Evolutionary conservation across 1,140 invertebrate species (phyloP), one percentile per base, ranked within the genome.

Genomic region (roundworm (Caenorhabditis elegans)): DNA sequence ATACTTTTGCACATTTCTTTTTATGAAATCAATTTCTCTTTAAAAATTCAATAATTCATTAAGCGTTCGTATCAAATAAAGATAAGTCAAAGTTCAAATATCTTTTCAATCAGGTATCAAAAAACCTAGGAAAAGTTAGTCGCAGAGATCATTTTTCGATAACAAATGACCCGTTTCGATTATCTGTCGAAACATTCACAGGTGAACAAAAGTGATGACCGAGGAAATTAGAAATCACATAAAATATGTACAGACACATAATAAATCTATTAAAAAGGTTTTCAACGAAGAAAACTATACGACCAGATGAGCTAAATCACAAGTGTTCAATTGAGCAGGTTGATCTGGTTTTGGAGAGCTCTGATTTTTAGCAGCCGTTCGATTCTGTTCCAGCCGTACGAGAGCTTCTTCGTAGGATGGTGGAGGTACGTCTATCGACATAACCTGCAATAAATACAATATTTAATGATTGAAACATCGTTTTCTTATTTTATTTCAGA

Each of bases 101-200:
- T 43, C 39, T 15, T 43, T 43, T 43, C 39, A 43, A 43, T 43
- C 15, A 43, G 24, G 26, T 34, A 13, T 53, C 24, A n/a, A 26
- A 34, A 34, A 65, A 65, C 11, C 28, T 6, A n/a, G 8, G 24
- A 65, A 65, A n/a, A 65, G 28, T 10, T 24, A 17, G 28, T 34
- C 55, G 13, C 17, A 34, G 55, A 65, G 55, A 65, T 65, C 55
- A 34, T 31, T 65, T 31, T 22, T 26, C 5, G 13, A 65, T 65
- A 34, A n/a, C 26, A 65, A 65, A 65, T 65, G 55, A 65, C 55
- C 55, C 55, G 55, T 65, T 31, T 65, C 31, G 55, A 36, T 65
- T 34, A 65, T 34, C 55, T 65, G 55, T 65, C 28, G 55, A 65
- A 65, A 65, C 28, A 36, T n/a, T 65, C 39, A 5, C 5, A 43